phyloP scores from a whole-genome alignment of 23 tunicate genomes.

The Botrylloides violaceus region DNA sequence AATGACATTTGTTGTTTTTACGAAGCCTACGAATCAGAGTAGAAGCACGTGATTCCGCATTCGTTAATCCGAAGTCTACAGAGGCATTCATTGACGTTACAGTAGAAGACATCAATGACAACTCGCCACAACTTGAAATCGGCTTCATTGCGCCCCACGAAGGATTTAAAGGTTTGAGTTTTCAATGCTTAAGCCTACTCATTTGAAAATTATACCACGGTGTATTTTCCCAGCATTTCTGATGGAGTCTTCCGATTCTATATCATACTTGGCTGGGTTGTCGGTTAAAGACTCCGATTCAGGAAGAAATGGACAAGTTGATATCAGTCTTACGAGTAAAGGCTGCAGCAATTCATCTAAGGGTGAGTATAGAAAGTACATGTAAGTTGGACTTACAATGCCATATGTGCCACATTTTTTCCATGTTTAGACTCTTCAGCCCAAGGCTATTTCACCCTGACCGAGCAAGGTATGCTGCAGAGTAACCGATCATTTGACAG shows the following conservation, averaged over 20 bases:
- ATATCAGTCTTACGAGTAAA: slow-evolving; percentile 1
- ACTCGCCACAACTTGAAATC: slow-evolving; percentile 39
- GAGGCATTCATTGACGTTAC: slow-evolving; percentile 29
- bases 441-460: background rate
- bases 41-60: slow-evolving; percentile 75
- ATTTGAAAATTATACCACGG: too few relatives aligned
- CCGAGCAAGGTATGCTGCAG: background rate
- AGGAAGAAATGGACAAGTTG: slow-evolving; percentile 44
- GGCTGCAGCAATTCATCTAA: background rate
- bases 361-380: too few relatives aligned
- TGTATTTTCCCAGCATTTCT: slow-evolving; percentile 33
- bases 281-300: slow-evolving; percentile 41
- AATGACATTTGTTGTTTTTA: too few relatives aligned
- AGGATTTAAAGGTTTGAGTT: slow-evolving; percentile 37
- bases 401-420: too few relatives aligned
- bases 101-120: slow-evolving; percentile 69
- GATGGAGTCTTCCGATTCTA: slow-evolving; percentile 25
- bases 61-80: slow-evolving; percentile 44
- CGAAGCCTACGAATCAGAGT: slow-evolving; percentile 40
- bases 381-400: too few relatives aligned
- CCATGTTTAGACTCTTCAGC: too few relatives aligned
- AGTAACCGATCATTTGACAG: background rate
- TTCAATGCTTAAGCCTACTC: too few relatives aligned
- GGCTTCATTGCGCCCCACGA: slow-evolving; percentile 19
- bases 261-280: slow-evolving; percentile 49